A percentile compares a stretch with the other conserved stretches of the same genome.
Conservation (phyloP, 2,113 vertebrate species). For the Ophthalmolycus amberensis region DNA sequence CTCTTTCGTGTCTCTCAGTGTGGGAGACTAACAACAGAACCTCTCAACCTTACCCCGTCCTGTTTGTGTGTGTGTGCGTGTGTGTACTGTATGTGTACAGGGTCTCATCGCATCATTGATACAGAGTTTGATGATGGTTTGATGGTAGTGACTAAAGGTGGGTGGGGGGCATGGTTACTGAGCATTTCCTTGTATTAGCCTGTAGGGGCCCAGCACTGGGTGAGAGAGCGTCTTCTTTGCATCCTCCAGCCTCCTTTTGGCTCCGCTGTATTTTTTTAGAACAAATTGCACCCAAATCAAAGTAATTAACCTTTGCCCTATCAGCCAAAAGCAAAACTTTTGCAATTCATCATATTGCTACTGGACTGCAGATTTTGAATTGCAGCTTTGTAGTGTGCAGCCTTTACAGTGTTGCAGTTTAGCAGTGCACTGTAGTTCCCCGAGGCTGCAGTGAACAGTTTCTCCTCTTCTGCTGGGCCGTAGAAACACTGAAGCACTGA, state of each 20-base stretch:
- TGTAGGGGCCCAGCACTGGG: conserved; percentile 76
- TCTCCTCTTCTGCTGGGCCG: conserved; percentile 82
- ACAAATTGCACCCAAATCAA: conserved; percentile 43
- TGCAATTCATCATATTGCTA: conserved; percentile 44
- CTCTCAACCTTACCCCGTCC: conserved; percentile 57
- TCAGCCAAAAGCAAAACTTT: conserved; percentile 35
- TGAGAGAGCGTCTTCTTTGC: conserved; percentile 69
- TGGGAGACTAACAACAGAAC: conserved; percentile 25
- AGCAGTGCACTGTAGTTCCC: neutral
- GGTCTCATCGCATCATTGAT: conserved; percentile 99
- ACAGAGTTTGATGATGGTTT: conserved; percentile 99
- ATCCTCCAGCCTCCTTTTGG: conserved; percentile 28
- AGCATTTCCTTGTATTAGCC: conserved; percentile 59
- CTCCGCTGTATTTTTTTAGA: neutral
- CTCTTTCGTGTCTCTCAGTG: conserved; percentile 47
- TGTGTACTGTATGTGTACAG: conserved; percentile 82
- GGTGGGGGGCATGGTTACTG: conserved; percentile 89
- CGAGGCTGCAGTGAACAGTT: conserved; percentile 58
- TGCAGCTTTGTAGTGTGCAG: conserved; percentile 15
- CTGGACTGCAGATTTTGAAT: conserved; percentile 28
- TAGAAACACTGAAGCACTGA: conserved; percentile 60
- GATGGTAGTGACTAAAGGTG: conserved; percentile 96
- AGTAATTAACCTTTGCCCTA: conserved; percentile 37
- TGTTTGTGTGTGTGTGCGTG: conserved; percentile 51
- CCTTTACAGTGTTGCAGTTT: neutral